phyloP scores from a whole-genome alignment of 2,888 invertebrate species.

The Drosophila robusta region DNA sequence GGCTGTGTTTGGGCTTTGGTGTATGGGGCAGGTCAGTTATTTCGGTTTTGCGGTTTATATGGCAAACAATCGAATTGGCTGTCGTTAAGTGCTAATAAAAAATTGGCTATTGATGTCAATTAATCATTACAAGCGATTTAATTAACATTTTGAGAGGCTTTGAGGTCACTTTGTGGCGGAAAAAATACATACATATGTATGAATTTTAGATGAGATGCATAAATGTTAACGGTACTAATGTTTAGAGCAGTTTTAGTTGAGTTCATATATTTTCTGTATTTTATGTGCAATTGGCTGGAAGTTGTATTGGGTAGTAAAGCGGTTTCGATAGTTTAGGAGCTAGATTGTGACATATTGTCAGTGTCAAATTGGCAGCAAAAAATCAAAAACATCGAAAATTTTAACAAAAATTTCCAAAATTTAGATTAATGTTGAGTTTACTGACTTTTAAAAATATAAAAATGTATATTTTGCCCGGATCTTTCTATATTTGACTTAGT shows the following conservation, averaged over 20 bases:
- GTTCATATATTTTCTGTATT: not conserved
- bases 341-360: no score
- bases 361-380: no score
- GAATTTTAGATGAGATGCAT: not conserved
- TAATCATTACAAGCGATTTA: constrained; percentile 33
- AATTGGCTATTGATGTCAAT: constrained; percentile 34
- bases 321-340: no score
- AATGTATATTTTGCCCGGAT: no score
- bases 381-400: no score
- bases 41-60: constrained; percentile 22
- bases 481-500: no score
- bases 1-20: not conserved
- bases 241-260: not conserved
- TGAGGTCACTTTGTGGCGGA: constrained; percentile 17
- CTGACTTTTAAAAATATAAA: no score
- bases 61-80: constrained; percentile 24
- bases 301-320: no score
- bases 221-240: not conserved
- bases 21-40: constrained; percentile 50
- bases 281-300: no score
- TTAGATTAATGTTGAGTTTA: no score
- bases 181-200: not conserved
- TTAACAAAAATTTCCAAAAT: no score
- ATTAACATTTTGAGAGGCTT: constrained; percentile 25
- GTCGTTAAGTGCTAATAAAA: constrained; percentile 26